phyloP scores from a whole-genome alignment of 2,888 invertebrate genomes.

The Machimus rusticus region DNA sequence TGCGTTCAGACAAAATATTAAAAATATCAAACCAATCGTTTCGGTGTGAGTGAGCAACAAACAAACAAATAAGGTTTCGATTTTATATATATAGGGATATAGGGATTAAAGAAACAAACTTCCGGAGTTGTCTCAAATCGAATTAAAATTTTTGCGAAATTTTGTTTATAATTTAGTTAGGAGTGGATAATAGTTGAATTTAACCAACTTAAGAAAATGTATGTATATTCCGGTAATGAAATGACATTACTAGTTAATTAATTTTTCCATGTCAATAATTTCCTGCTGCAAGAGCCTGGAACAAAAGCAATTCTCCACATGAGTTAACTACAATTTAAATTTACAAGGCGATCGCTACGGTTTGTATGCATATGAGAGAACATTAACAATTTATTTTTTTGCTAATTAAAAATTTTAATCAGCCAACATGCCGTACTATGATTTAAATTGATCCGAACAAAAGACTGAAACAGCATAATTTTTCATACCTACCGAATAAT shows the following conservation, averaged over 20 bases:
- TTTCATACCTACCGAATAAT: background rate
- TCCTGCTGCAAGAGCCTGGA: background rate
- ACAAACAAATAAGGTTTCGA: too few relatives aligned
- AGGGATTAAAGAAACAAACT: too few relatives aligned
- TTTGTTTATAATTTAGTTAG: too few relatives aligned
- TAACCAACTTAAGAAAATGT: background rate
- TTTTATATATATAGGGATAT: too few relatives aligned
- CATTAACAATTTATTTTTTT: conserved; percentile 1
- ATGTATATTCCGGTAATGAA: background rate
- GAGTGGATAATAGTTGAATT: background rate
- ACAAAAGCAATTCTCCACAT: background rate
- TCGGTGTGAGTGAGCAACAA: too few relatives aligned
- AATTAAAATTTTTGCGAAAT: too few relatives aligned
- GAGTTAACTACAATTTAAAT: background rate
- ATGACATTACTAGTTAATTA: background rate
- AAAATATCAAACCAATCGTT: too few relatives aligned
- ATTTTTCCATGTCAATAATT: background rate
- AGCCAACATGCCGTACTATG: background rate
- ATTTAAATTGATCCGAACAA: background rate
- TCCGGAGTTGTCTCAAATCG: too few relatives aligned
- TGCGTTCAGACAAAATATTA: too few relatives aligned
- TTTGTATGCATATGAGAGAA: background rate
- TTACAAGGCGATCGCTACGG: background rate
- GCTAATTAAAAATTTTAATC: background rate
- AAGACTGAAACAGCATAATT: background rate